Evolutionary conservation across 2,888 invertebrate species (phyloP).

Genomic region (Macaria notata): DNA sequence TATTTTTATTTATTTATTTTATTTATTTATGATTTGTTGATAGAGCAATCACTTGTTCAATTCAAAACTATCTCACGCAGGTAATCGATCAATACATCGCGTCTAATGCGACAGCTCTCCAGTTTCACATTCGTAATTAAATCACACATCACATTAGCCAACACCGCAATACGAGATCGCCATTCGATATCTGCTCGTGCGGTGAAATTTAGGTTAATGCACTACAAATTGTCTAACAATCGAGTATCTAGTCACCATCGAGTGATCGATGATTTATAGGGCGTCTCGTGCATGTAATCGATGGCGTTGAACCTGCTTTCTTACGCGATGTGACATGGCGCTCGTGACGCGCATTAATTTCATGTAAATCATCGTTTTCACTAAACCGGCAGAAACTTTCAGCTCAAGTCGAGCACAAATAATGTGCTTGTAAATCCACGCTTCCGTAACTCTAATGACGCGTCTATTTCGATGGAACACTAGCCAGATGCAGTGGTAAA

Average conservation of each 20-base stretch:
- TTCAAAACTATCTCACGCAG: slow-evolving; percentile 26
- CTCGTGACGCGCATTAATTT: slow-evolving; percentile 13
- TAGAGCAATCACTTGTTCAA: slow-evolving; percentile 4
- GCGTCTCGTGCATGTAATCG: slow-evolving; percentile 38
- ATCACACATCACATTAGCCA: slow-evolving; percentile 20
- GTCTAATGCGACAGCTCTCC: slow-evolving; percentile 16
- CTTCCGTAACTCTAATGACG: slow-evolving; percentile 35
- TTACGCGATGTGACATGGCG: slow-evolving; percentile 49
- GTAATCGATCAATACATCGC: slow-evolving; percentile 7
- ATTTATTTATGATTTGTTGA: too few species aligned
- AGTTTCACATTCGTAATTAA: slow-evolving; percentile 28
- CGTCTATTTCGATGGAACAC: slow-evolving; percentile 45
- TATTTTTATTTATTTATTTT: too few species aligned
- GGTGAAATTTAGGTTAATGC: slow-evolving; percentile 40
- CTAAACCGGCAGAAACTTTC: slow-evolving; percentile 9
- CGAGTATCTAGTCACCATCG: slow-evolving; percentile 5
- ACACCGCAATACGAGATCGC: slow-evolving; percentile 23
- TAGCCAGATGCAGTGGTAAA: slow-evolving; percentile 50
- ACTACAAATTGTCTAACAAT: slow-evolving; percentile 26
- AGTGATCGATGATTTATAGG: slow-evolving; percentile 32
- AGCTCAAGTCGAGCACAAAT: slow-evolving; percentile 11
- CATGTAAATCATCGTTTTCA: slow-evolving; percentile 12
- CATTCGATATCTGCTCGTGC: slow-evolving; percentile 27
- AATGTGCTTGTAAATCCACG: slow-evolving; percentile 30
- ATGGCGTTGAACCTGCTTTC: slow-evolving; percentile 45